phyloP scores from a whole-genome alignment of 2,113 vertebrate genomes.

The Salvator merianae region DNA sequence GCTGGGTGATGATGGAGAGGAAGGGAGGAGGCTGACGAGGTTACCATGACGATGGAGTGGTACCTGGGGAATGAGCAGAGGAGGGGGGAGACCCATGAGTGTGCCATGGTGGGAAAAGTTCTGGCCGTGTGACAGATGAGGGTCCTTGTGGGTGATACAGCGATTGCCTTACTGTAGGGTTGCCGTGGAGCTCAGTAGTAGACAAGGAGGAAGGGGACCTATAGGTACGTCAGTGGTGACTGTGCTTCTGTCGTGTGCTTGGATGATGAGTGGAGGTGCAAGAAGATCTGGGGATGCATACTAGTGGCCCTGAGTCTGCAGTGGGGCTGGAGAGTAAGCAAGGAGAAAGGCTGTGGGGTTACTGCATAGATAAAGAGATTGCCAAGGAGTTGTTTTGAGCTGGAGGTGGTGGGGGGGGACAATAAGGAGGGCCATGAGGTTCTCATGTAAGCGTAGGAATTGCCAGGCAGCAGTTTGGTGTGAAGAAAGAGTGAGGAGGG shows the following conservation, averaged over 20 bases:
- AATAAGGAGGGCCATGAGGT: too few relatives aligned
- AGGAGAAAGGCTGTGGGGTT: too few relatives aligned
- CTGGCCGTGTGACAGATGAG: background rate
- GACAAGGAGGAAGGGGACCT: background rate
- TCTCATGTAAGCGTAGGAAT: background rate
- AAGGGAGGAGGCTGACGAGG: rapidly evolving
- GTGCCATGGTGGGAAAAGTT: background rate
- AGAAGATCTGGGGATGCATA: background rate
- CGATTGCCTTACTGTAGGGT: background rate
- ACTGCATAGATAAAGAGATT: too few relatives aligned
- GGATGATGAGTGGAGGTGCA: background rate
- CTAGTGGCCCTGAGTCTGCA: background rate
- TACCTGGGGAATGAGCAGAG: background rate
- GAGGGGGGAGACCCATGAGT: background rate
- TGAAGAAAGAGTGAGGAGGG: too few relatives aligned
- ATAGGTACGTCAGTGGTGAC: background rate
- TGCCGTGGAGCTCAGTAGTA: rapidly evolving
- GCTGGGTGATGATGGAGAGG: background rate
- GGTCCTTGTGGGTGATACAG: background rate
- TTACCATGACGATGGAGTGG: background rate
- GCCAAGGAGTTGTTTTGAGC: too few relatives aligned
- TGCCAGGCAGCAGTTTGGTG: too few relatives aligned
- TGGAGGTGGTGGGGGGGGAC: background rate
- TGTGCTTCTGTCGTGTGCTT: rapidly evolving
- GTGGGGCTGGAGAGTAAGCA: background rate